Evolutionary conservation across 2,113 vertebrate species (phyloP).

Genomic region (Xerus inauris): DNA sequence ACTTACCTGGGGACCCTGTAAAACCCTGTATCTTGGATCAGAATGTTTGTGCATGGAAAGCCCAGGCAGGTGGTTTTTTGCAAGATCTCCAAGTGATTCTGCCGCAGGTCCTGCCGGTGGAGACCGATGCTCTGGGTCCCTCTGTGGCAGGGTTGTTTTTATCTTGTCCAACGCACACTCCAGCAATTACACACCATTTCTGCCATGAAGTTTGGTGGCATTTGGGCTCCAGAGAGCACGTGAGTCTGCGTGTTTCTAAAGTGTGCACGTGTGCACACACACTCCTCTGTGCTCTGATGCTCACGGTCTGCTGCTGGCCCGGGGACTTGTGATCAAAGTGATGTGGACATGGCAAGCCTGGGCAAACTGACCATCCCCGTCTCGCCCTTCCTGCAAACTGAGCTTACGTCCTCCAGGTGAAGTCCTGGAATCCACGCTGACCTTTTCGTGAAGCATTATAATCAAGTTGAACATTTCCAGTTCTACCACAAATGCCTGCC

Average conservation of each 20-base stretch:
- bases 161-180: neutral
- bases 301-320: constrained; percentile 63
- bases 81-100: neutral
- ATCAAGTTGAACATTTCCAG: constrained; percentile 89
- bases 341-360: constrained; percentile 62
- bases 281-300: constrained; percentile 42
- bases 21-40: neutral
- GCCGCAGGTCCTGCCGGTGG: neutral
- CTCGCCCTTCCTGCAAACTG: constrained; percentile 73
- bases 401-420: constrained; percentile 86
- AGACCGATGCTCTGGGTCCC: neutral
- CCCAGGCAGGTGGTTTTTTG: neutral
- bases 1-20: neutral
- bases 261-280: no score
- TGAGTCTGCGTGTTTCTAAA: neutral
- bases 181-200: rapidly evolving
- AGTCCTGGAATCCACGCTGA: constrained; percentile 84
- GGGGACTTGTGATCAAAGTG: constrained; percentile 75
- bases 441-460: constrained; percentile 91
- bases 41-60: neutral
- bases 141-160: neutral
- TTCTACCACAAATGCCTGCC: constrained; percentile 87
- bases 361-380: constrained; percentile 77
- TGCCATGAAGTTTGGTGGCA: neutral
- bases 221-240: neutral